A percentile compares a stretch with the other conserved stretches of the same genome.
phyloP scores from a whole-genome alignment of 1,140 invertebrate species.

The Drosophila trapezifrons region DNA sequence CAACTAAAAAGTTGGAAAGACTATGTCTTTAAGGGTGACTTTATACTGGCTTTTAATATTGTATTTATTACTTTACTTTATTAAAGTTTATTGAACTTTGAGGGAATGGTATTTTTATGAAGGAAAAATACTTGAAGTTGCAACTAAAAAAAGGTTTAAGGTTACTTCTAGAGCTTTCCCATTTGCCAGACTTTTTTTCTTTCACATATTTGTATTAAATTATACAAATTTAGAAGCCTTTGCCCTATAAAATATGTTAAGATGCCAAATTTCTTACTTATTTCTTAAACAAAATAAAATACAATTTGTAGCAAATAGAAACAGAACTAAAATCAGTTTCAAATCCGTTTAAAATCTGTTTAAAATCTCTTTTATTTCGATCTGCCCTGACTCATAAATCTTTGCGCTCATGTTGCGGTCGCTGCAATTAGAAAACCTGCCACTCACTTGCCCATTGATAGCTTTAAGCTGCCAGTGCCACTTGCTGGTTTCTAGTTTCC shows the following conservation, averaged over 20 bases:
- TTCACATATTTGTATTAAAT: no score
- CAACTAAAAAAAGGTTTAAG: no score
- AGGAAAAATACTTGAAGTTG: no score
- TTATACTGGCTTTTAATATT: not conserved
- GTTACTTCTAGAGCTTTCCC: no score
- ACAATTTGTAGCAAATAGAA: not conserved
- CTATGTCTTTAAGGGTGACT: not conserved
- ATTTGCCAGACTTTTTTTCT: no score
- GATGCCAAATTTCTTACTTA: no score
- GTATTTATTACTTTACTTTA: no score
- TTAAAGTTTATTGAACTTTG: no score
- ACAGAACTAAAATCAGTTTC: not conserved
- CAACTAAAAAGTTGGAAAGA: not conserved
- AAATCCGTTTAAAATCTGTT: not conserved
- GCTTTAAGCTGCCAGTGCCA: conserved; percentile 56
- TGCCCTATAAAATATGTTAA: no score
- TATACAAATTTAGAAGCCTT: no score
- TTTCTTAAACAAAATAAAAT: not conserved
- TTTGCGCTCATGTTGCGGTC: conserved; percentile 22
- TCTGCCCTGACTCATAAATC: conserved; percentile 28
- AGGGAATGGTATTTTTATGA: no score
- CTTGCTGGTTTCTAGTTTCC: conserved; percentile 40
- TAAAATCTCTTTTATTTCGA: conserved; percentile 7
- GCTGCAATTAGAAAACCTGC: conserved; percentile 54
- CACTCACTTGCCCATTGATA: conserved; percentile 62